Base-by-base conservation (phyloP, 2,888 invertebrate species). In the Lasioglossum villosulum region DNA sequence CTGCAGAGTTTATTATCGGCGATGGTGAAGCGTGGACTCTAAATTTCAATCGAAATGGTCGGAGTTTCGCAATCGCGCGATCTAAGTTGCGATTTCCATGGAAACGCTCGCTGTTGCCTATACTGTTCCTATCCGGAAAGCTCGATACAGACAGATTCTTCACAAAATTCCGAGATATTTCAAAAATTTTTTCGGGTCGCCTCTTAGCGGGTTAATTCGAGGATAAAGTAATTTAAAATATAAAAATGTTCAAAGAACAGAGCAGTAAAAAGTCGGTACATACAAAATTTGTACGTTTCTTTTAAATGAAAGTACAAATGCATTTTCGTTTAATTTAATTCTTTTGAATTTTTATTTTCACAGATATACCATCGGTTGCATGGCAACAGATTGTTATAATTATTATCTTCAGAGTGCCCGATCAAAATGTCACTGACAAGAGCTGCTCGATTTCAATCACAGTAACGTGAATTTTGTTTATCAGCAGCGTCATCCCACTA, bases 1-100 rank as follows among this genome's bases (percentile, higher is more conserved):
- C 56, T 23, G 52, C 56, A 1, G 12, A 56, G n/a, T 56, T 56
- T 56, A 56, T 56, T 56, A 56, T n/a, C 56, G n/a, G 27, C n/a
- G 56, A 56, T 10, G 56, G n/a, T 56, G 56, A 56, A n/a, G 56
- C 56, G n/a, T 56, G 56, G n/a, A 56, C 56, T 56, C 56, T 56
- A 56, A 52, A 23, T 52, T 52, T 52, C 52, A 56, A 56, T 56
- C 56, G 56, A 10, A 56, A 56, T 56, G 27, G n/a, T n/a, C 45
- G 45, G 39, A 72, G 56, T 56, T 56, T 56, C 56, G 56, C n/a
- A 12, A 12, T 12, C 12, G n/a, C 56, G 56, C n/a, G 56, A 56
- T n/a, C 56, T 56, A 27, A 56, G 12, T n/a, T 56, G 56, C 56
- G n/a, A 56, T 56, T 56, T 56, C 56, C n/a, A 52, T n/a, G 56